phyloP scores from a whole-genome alignment of 2,797 vertebrate genomes.

The Galagoides demidoff region DNA sequence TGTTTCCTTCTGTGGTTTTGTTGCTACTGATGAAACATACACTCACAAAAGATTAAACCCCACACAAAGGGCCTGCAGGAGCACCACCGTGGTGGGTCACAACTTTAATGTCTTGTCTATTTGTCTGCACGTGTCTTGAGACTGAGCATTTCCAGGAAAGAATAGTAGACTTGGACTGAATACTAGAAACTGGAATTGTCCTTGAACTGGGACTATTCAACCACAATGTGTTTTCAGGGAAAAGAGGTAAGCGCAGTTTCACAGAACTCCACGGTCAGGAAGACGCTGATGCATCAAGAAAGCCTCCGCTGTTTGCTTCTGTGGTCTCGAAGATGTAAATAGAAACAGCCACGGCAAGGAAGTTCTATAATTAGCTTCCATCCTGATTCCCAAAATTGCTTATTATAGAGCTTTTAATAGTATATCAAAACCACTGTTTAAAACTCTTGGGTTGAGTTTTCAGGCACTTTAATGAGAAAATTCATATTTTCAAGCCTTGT shows the following conservation, averaged over 20 bases:
- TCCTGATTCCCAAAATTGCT: constrained; percentile 83
- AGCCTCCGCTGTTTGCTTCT: constrained; percentile 78
- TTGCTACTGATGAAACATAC: neutral
- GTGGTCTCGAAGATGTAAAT: constrained; percentile 83
- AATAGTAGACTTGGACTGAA: neutral
- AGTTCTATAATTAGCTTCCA: constrained; percentile 85
- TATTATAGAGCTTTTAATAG: constrained; percentile 86
- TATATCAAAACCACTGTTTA: constrained; percentile 80
- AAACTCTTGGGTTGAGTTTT: constrained; percentile 81
- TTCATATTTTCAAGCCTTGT: constrained; percentile 75
- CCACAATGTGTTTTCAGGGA: constrained; percentile 54
- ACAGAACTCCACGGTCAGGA: constrained; percentile 72
- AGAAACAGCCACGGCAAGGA: constrained; percentile 82
- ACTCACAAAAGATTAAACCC: neutral
- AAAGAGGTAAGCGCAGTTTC: constrained; percentile 71
- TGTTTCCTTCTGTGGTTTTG: neutral
- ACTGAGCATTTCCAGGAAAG: constrained; percentile 45
- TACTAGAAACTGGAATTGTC: constrained; percentile 41
- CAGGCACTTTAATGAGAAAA: constrained; percentile 84
- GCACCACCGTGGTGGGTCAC: neutral
- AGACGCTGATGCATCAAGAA: constrained; percentile 79
- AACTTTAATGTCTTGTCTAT: constrained; percentile 48
- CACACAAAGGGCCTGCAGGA: neutral
- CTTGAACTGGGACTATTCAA: constrained; percentile 50
- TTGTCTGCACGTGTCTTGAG: neutral